Evolutionary conservation across 1,140 invertebrate genomes (phyloP), one percentile per base, ranked within the genome.

Genomic region (Zaprionus capensis): DNA sequence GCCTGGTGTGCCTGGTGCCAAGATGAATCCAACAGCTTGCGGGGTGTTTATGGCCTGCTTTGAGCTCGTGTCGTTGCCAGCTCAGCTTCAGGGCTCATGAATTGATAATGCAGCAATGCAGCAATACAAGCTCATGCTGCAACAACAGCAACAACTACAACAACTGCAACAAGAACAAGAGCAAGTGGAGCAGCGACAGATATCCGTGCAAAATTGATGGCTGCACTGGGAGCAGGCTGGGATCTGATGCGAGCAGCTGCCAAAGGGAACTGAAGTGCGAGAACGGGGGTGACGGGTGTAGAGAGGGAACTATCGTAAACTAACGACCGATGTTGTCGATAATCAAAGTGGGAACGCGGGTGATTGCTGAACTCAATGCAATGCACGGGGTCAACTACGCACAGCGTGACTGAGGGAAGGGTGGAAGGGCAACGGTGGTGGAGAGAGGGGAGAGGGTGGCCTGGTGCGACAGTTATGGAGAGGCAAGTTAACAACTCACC

Each of bases 21-120:
- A 85, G 79, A 80, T 76, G 79, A 82, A 74, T 65, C 71, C 77
- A 41, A n/a, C 76, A 76, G 81, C 63, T 71, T 56, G 59, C 66
- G 51, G 57, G 80, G 82, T 86, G 80, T 85, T 86, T 85, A 85
- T 85, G 76, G 76, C 78, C 71, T 59, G 64, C 69, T 71, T 79
- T 78, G 66, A 24, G 72, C 61, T 65, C 28, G 34, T 66, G 53
- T 76, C 73, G 56, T 44, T 76, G 61, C 59, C 69, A 67, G 73
- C 78, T 75, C 72, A 62, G 72, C 20, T 7, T 26, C 66, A 70
- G 68, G 65, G 61, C 84, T 81, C 81, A 88, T 88, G 84, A 87
- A 87, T 87, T 88, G 84, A 76, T 87, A 88, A 88, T 88, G 80
- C 84, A 81, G 77, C 46, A 82, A 81, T 87, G 83, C 83, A 87